phyloP scores from a whole-genome alignment of 2,888 invertebrate species.

The Erannis defoliaria region DNA sequence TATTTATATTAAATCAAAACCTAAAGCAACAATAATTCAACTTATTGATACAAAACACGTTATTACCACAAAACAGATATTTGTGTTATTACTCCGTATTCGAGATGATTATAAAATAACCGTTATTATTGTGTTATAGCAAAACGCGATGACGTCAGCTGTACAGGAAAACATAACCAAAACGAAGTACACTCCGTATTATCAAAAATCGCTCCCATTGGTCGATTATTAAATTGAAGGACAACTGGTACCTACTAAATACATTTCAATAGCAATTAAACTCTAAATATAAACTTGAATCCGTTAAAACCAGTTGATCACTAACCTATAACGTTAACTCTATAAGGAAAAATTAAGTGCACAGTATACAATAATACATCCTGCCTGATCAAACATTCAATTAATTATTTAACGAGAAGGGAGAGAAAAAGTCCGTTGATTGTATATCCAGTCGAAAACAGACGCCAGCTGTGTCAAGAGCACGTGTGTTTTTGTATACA shows the following conservation, averaged over 20 bases:
- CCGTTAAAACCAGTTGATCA: neutral
- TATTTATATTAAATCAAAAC: neutral
- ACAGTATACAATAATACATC: constrained; percentile 10
- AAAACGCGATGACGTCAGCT: constrained; percentile 27
- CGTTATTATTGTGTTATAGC: constrained; percentile 32
- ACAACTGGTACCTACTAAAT: neutral
- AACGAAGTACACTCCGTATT: constrained; percentile 13
- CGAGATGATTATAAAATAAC: constrained; percentile 21
- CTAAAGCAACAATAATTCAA: neutral
- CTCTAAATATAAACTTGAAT: constrained; percentile 6
- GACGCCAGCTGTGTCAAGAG: constrained; percentile 67
- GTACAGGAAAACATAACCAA: constrained; percentile 39
- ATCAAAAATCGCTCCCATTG: constrained; percentile 31
- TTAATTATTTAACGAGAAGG: constrained; percentile 24
- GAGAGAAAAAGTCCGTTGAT: constrained; percentile 38
- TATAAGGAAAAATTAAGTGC: neutral
- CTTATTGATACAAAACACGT: constrained; percentile 4
- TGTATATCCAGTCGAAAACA: constrained; percentile 44
- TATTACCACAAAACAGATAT: no score
- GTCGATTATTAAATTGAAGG: constrained; percentile 15
- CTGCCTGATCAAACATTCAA: constrained; percentile 16
- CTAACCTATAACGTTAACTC: neutral
- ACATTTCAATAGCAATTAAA: neutral
- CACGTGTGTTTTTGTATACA: constrained; percentile 63
- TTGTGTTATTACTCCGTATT: neutral